phyloP scores from a whole-genome alignment of 1,140 invertebrate species.

The Megalopta genalis region DNA sequence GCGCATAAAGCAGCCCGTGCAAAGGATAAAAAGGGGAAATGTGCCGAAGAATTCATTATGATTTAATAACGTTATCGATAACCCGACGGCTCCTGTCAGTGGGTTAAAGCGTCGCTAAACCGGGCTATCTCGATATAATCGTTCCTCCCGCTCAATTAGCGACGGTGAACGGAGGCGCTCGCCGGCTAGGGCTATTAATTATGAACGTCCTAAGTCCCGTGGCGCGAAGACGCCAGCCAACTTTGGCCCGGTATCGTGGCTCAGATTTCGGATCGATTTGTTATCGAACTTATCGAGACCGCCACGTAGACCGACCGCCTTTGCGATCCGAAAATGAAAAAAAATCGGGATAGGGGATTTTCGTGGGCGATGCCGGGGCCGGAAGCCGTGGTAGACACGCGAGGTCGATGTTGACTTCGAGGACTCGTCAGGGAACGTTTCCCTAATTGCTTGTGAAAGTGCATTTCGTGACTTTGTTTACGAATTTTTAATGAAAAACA shows the following conservation, averaged over 20 bases:
- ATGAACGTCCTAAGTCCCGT: slow-evolving; percentile 32
- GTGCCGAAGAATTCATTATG: neutral
- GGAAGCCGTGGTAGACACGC: slow-evolving; percentile 33
- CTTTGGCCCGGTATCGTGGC: neutral
- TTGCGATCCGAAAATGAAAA: neutral
- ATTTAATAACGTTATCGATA: slow-evolving; percentile 31
- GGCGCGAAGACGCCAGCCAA: neutral
- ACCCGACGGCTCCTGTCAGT: neutral
- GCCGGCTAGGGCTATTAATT: slow-evolving; percentile 31
- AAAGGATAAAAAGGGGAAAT: neutral
- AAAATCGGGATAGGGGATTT: too few species aligned
- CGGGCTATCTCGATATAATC: slow-evolving; percentile 37
- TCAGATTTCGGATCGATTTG: slow-evolving; percentile 34
- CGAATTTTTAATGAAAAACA: too few species aligned
- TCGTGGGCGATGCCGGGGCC: neutral
- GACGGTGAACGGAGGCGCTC: slow-evolving; percentile 26
- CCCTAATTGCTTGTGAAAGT: slow-evolving; percentile 69
- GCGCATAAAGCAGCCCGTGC: neutral
- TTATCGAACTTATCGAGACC: slow-evolving; percentile 19
- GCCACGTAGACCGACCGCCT: neutral
- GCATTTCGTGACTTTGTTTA: too few species aligned
- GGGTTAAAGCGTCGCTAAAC: slow-evolving; percentile 8
- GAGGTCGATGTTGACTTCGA: slow-evolving; percentile 64
- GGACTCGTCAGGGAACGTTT: slow-evolving; percentile 60
- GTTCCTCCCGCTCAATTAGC: slow-evolving; percentile 28